Percentiles rank a stretch among this genome's conserved stretches.
Conservation (phyloP, 2,797 vertebrate species). For the Pagetopsis macropterus region DNA sequence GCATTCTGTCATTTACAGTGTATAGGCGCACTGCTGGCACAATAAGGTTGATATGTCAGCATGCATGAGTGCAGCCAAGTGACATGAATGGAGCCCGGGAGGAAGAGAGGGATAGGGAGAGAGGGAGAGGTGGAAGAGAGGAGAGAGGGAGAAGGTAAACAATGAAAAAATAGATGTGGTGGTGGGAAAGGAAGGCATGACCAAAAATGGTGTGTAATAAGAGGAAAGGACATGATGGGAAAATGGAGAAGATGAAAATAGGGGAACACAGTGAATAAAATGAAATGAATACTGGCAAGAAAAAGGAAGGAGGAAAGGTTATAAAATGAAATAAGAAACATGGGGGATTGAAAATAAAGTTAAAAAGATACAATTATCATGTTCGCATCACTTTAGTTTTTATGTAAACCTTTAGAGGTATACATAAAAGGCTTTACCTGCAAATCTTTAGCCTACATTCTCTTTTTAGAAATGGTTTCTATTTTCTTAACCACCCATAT, state of each 20-base stretch:
- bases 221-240: slow-evolving; percentile 7
- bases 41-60: slow-evolving; percentile 42
- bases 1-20: slow-evolving; percentile 29
- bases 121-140: neutral
- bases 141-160: slow-evolving; percentile 31
- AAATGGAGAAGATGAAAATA: slow-evolving; percentile 8
- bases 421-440: neutral
- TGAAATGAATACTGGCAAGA: slow-evolving; percentile 12
- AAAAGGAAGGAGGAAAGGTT: neutral
- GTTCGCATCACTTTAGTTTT: neutral
- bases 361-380: slow-evolving; percentile 8
- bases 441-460: too few relatives aligned
- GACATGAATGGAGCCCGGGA: slow-evolving; percentile 10
- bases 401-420: neutral
- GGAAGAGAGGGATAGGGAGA: neutral
- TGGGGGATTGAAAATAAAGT: slow-evolving; percentile 3
- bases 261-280: neutral
- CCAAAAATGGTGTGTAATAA: neutral
- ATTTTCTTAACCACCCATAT: neutral
- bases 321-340: slow-evolving; percentile 11
- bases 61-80: slow-evolving; percentile 31
- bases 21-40: slow-evolving; percentile 31
- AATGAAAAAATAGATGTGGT: slow-evolving; percentile 16
- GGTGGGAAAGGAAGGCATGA: neutral
- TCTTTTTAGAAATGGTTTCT: neutral